These are phyloP conservation scores for Coluber constrictor DNA, from an alignment of 2,797 vertebrate species.

Conservation along the genomic window DNA sequence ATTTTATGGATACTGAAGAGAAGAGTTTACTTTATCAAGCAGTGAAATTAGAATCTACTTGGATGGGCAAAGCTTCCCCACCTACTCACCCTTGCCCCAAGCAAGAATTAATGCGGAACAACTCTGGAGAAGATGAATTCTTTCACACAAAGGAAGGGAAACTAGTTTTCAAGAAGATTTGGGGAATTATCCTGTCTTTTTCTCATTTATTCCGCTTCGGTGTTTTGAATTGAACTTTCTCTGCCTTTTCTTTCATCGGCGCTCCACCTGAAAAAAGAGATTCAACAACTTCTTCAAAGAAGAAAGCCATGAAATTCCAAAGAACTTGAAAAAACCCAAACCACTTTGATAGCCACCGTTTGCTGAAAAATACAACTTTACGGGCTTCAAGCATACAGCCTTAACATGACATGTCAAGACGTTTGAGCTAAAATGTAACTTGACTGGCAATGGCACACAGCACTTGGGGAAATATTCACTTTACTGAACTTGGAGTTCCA, in stretches of 20 bases:
- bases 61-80: background rate
- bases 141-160: slow-evolving; percentile 35
- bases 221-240: slow-evolving; percentile 52
- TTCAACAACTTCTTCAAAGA: slow-evolving; percentile 53
- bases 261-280: slow-evolving; percentile 52
- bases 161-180: slow-evolving; percentile 16
- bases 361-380: slow-evolving; percentile 41
- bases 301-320: background rate
- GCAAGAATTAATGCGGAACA: slow-evolving; percentile 22
- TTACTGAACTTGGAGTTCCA: slow-evolving; percentile 34
- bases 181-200: slow-evolving; percentile 58
- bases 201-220: slow-evolving; percentile 48
- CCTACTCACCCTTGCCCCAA: background rate
- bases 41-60: background rate
- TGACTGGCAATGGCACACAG: slow-evolving; percentile 33
- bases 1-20: background rate
- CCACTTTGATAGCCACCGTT: slow-evolving; percentile 38
- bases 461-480: slow-evolving; percentile 26
- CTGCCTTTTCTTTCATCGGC: slow-evolving; percentile 53
- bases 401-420: slow-evolving; percentile 35
- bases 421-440: slow-evolving; percentile 31
- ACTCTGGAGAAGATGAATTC: slow-evolving; percentile 49
- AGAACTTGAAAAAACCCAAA: slow-evolving; percentile 6
- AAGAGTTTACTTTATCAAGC: background rate
- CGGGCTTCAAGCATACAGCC: slow-evolving; percentile 33